Conservation (phyloP, 1,140 invertebrate genomes). For the Lycorma delicatula region DNA sequence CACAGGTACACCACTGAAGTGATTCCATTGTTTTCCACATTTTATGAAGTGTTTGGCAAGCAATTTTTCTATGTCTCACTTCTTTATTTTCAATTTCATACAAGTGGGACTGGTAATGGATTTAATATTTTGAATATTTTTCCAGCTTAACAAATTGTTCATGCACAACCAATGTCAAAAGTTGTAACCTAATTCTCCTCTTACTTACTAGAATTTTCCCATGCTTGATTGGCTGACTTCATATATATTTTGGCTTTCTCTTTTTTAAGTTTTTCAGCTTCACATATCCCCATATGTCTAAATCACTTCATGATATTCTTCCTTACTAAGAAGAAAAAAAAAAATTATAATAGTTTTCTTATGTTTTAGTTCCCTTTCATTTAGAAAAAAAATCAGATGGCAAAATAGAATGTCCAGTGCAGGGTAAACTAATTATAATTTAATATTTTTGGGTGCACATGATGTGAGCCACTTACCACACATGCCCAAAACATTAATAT, state of each 20-base stretch:
- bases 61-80: neutral
- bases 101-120: neutral
- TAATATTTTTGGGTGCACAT: conserved; percentile 23
- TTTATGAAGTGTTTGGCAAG: neutral
- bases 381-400: conserved; percentile 32
- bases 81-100: neutral
- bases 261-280: neutral
- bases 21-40: neutral
- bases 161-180: neutral
- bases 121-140: neutral
- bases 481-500: conserved; percentile 27
- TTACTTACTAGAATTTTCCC: neutral
- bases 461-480: conserved; percentile 23
- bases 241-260: neutral
- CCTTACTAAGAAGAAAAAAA: no score
- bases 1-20: neutral
- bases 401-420: conserved; percentile 29
- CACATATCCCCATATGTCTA: neutral
- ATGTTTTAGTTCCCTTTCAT: conserved; percentile 28
- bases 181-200: neutral
- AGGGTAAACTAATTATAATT: conserved; percentile 26
- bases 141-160: neutral
- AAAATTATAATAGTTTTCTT: conserved; percentile 24
- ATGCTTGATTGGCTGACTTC: neutral
- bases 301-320: conserved; percentile 11